phyloP scores from a whole-genome alignment of 2,888 invertebrate species.

The Crocallis elinguaria region DNA sequence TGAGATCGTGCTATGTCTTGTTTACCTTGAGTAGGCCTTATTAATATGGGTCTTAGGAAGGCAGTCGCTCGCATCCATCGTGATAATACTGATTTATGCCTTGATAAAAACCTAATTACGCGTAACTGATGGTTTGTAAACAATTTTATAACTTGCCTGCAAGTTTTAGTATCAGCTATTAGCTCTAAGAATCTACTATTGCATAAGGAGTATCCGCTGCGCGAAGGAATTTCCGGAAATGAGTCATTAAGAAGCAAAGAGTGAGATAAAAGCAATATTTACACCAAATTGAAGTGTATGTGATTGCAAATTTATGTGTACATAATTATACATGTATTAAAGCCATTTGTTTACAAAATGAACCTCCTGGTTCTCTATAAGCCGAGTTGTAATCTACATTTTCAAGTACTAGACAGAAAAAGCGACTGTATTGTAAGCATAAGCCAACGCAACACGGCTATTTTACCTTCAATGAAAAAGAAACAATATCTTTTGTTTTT shows the following conservation, averaged over 20 bases:
- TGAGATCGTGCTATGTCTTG: not conserved
- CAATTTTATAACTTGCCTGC: conserved; percentile 30
- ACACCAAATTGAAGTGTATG: not conserved
- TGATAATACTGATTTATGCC: conserved; percentile 53
- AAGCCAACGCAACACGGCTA: too few species aligned
- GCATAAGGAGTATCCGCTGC: conserved; percentile 15
- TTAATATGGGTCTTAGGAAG: conserved; percentile 42
- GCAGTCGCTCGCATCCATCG: conserved; percentile 39
- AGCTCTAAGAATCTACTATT: conserved; percentile 10
- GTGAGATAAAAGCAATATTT: conserved; percentile 3
- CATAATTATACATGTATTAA: too few species aligned
- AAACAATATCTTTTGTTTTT: too few species aligned
- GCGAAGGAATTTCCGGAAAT: conserved; percentile 8
- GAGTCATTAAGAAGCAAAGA: conserved; percentile 1
- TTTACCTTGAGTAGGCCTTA: conserved; percentile 8
- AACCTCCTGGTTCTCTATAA: too few species aligned
- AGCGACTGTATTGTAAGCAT: too few species aligned
- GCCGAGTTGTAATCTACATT: too few species aligned
- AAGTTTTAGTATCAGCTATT: conserved; percentile 33
- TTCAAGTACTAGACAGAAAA: too few species aligned
- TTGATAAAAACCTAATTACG: conserved; percentile 52
- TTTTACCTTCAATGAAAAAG: too few species aligned
- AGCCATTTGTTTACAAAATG: too few species aligned
- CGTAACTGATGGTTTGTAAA: conserved; percentile 37
- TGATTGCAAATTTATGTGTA: not conserved